Base-by-base conservation (phyloP, 2,888 invertebrate genomes). In the Laothoe populi region DNA sequence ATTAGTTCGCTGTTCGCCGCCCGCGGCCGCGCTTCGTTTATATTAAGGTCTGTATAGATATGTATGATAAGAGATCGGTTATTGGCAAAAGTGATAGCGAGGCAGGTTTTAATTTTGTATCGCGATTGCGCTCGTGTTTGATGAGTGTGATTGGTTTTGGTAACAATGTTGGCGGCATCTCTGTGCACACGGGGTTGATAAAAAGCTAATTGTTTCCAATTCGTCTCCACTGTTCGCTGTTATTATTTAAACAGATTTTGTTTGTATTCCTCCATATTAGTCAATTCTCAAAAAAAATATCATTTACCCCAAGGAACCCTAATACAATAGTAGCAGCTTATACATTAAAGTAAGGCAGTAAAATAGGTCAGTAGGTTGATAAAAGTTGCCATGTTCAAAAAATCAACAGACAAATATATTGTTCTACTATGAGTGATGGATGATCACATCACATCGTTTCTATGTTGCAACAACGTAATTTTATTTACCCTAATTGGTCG, bases 1-100 rank as follows among this genome's bases (percentile, higher is more conserved):
- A 92, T 92, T 92, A 92, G 90, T 90, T 90, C 88, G 84, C 89
- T 88, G 90, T 90, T 90, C 88, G 83, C 88, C 89, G 91, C 92
- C 88, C 91, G 91, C 91, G 88, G 87, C 86, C 84, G 85, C 82
- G 86, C 87, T 90, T 87, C 87, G 89, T 88, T 90, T 88, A 89
- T 91, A 90, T 90, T 90, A 91, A 91, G 90, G 87, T 82, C 86
- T 86, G 87, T 90, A 88, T 88, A 91, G 91, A 92, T 91, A 87
- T 88, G 87, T 83, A 78, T 81, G 76, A 92, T 92, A 92, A 92
- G 90, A 88, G 89, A 92, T 92, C 88, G 90, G 86, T 90, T 92
- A 92, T 91, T 90, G 90, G 88, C 90, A 88, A 89, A 90, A 90
- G 87, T 90, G 86, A 88, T 87, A 85, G 81, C 86, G 80, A 77